Evolutionary conservation across 1,140 invertebrate species (phyloP).

Genomic region (Drosophila micromelanica): DNA sequence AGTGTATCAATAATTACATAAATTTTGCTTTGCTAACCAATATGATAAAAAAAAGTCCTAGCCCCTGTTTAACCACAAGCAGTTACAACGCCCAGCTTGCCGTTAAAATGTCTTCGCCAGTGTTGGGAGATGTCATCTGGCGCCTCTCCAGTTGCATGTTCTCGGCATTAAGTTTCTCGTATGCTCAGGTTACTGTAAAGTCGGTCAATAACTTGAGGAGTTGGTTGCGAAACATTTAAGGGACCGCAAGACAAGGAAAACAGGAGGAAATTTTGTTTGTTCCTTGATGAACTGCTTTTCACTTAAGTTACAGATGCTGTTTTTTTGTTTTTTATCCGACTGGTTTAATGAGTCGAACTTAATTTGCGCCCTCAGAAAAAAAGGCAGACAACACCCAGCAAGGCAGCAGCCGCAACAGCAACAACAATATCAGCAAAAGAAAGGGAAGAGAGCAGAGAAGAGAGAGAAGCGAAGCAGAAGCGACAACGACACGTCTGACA

Average conservation of each 20-base stretch:
- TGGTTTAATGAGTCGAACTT: slow-evolving; percentile 78
- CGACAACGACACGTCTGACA: slow-evolving; percentile 55
- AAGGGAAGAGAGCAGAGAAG: slow-evolving; percentile 8
- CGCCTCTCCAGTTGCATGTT: slow-evolving; percentile 48
- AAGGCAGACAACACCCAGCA: slow-evolving; percentile 74
- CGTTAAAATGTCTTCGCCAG: neutral
- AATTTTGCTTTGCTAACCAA: slow-evolving; percentile 30
- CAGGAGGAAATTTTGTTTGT: slow-evolving; percentile 44
- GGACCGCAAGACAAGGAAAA: slow-evolving; percentile 42
- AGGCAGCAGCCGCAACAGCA: slow-evolving; percentile 11
- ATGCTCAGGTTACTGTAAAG: slow-evolving; percentile 69
- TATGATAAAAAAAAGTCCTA: neutral
- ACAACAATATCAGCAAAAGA: slow-evolving; percentile 14
- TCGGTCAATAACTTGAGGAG: slow-evolving; percentile 74
- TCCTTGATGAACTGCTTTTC: slow-evolving; percentile 53
- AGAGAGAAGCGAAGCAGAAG: slow-evolving; percentile 13
- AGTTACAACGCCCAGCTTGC: slow-evolving; percentile 36
- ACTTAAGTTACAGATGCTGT: slow-evolving; percentile 58
- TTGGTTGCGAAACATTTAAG: slow-evolving; percentile 59
- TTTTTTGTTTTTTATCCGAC: slow-evolving; percentile 58
- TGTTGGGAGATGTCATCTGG: slow-evolving; percentile 35
- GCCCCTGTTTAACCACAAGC: slow-evolving; percentile 26
- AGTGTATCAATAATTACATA: slow-evolving; percentile 30
- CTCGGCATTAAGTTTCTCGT: slow-evolving; percentile 65
- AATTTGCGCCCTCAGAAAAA: slow-evolving; percentile 74